Evolutionary conservation across 2,888 invertebrate genomes (phyloP), one percentile per base, ranked within the genome.

Genomic region (Sylvicola fuscatus): DNA sequence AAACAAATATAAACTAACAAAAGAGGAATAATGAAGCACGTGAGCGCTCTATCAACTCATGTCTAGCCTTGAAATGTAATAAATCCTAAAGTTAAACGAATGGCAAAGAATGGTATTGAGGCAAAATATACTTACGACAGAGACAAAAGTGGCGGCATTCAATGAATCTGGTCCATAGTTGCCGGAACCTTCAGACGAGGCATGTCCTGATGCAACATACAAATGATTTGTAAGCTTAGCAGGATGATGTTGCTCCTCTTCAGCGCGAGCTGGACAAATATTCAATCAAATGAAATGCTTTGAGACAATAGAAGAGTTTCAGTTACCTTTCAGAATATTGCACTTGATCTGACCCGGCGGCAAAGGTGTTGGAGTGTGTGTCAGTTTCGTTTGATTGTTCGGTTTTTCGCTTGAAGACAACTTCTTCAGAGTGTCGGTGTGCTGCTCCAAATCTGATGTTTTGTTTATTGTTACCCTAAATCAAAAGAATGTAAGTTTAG

Each of bases 341-440:
- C 92, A 92, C 61, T 92, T 93, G 41, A 92, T 69, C 52, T 89
- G 83, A 43, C 87, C 86, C 7, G 84, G 83, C 32, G 89, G 87
- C 39, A 90, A 68, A 14, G 81, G 76, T 47, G 74, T 72, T 27
- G 68, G 69, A 31, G 68, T 59, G 44, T 72, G 62, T 44, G 73
- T 70, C 51, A 72, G 64, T 52, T 72, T 72, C 32, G 67, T 61
- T 53, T 70, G 71, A 57, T 79, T 79, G 50, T 79, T 79, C 38
- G 75, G 76, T 45, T 74, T 62, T 50, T 72, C 70, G 42, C 64
- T 66, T 27, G 66, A 66, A 43, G 72, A 66, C 12, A 62, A 64
- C 46, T 72, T 66, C 50, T 76, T 75, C 44, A 70, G 61, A 26
- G 72, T 68, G 44, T 76, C 75, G 37, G 69, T 68, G 46, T 67